Base-by-base conservation (phyloP, 2,888 invertebrate genomes). In the Lapara coniferarum region DNA sequence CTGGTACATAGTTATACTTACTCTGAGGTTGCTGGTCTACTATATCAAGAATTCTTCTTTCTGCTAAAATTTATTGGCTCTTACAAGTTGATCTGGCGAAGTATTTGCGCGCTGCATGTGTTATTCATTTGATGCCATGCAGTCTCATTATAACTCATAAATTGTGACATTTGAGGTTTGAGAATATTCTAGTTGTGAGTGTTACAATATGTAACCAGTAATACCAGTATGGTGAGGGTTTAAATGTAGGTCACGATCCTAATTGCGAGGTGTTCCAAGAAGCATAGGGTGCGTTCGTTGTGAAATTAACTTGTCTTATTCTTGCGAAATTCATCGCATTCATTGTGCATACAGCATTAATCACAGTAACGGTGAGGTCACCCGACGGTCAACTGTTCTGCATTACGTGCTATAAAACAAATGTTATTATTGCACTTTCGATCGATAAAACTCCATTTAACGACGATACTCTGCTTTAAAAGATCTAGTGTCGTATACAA, bases 281-380 rank as follows among this genome's bases (percentile, higher is more conserved):
- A 63, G 19, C 49, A 63, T 14, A 63, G 69, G 66, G 71, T 72
- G 66, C 66, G 68, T 69, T 71, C 68, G 70, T 73, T 73, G 71
- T 71, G 59, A 73, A 75, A 74, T 70, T 69, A 67, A 46, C 46
- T 49, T 63, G 63, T 49, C 14, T 63, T 63, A 49, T 46, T 46
- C 63, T 63, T 63, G 59, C 59, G 59, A 63, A 63, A 63, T 63
- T 19, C 19, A 63, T 63, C 37, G 53, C 44, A 53, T 66, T 52
- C 53, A 44, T 25, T 19, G 66, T 72, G 72, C 74, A 72, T 70
- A 72, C 71, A 72, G 74, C 73, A 74, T 75, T 73, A 74, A 73
- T 68, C 70, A 73, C 73, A 71, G 72, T 70, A 72, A 71, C 70
- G 53, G 66, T 70, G 75, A 77, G 77, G 75, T 74, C 75, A 73